These are phyloP conservation scores for Ictidomys tridecemlineatus DNA, from an alignment of 2,113 vertebrate genomes.

Conservation along the genomic window DNA sequence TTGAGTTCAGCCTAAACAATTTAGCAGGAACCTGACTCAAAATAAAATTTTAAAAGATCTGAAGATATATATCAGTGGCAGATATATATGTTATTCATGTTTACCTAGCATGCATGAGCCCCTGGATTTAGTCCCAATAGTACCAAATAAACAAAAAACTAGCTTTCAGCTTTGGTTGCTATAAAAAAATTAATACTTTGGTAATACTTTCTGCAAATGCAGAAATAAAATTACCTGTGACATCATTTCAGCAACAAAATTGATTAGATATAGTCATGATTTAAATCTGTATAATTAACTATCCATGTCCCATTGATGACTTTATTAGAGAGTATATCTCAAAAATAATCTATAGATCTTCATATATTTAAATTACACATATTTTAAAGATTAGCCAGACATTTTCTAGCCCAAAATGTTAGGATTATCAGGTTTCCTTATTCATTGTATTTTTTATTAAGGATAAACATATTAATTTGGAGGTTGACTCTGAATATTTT, in stretches of 20 bases:
- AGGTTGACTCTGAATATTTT: slow-evolving; percentile 52
- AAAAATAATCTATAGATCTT: slow-evolving; percentile 12
- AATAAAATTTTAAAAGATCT: background rate
- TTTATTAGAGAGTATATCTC: slow-evolving; percentile 42
- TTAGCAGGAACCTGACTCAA: background rate
- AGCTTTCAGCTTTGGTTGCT: slow-evolving; percentile 54
- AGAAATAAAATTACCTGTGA: background rate
- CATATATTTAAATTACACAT: slow-evolving; percentile 37
- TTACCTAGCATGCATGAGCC: no score
- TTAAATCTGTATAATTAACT: slow-evolving; percentile 48
- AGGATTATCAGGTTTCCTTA: slow-evolving; percentile 8
- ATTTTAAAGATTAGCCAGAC: slow-evolving; percentile 34
- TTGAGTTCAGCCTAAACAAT: background rate
- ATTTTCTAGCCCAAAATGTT: slow-evolving; percentile 46
- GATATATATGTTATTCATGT: background rate
- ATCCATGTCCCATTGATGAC: background rate
- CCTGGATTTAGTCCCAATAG: background rate
- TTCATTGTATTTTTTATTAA: slow-evolving; percentile 17
- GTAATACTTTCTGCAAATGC: slow-evolving; percentile 1
- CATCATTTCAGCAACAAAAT: slow-evolving; percentile 38
- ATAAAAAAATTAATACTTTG: slow-evolving; percentile 25
- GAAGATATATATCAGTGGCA: background rate
- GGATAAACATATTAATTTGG: slow-evolving; percentile 21
- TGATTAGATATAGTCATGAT: background rate
- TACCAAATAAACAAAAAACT: background rate